phyloP scores from a whole-genome alignment of 2,113 vertebrate species.

The Periophthalmodon schlosseri region DNA sequence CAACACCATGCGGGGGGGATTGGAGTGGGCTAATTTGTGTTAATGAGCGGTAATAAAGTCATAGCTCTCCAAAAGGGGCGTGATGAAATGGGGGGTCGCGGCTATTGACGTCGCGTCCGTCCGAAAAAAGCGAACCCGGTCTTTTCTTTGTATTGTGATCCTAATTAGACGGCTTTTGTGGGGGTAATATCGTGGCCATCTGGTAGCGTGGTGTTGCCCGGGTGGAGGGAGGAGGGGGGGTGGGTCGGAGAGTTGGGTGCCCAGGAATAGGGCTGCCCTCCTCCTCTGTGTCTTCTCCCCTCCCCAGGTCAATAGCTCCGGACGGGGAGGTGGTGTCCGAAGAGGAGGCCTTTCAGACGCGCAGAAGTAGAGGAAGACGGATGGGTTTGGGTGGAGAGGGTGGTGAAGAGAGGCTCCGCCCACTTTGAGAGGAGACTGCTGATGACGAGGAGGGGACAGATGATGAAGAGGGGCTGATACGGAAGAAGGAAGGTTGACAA shows the following conservation, averaged over 20 bases:
- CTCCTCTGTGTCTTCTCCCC: constrained; percentile 41
- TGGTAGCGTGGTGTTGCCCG: constrained; percentile 63
- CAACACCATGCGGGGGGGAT: constrained; percentile 77
- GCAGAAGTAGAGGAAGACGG: constrained; percentile 83
- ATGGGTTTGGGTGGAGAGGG: constrained; percentile 62
- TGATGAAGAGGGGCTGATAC: background rate
- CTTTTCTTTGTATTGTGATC: constrained; percentile 72
- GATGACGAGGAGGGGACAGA: background rate
- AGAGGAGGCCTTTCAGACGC: constrained; percentile 80
- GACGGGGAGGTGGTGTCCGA: constrained; percentile 59
- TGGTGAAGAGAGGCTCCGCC: constrained; percentile 32
- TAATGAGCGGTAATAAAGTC: constrained; percentile 87
- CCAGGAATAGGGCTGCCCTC: constrained; percentile 49
- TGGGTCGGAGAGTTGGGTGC: constrained; percentile 42
- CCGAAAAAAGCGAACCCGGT: constrained; percentile 42
- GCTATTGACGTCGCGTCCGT: constrained; percentile 66
- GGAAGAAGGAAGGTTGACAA: no score
- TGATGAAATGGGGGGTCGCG: constrained; percentile 45
- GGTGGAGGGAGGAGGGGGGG: constrained; percentile 63
- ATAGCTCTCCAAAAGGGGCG: constrained; percentile 69
- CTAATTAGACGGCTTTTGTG: constrained; percentile 84
- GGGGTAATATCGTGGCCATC: constrained; percentile 80
- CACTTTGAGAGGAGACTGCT: background rate
- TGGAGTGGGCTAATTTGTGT: constrained; percentile 83
- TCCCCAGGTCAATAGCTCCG: constrained; percentile 62